These are phyloP conservation scores for Junonia oenone DNA, from an alignment of 2,888 invertebrate species.

Conservation along the genomic window DNA sequence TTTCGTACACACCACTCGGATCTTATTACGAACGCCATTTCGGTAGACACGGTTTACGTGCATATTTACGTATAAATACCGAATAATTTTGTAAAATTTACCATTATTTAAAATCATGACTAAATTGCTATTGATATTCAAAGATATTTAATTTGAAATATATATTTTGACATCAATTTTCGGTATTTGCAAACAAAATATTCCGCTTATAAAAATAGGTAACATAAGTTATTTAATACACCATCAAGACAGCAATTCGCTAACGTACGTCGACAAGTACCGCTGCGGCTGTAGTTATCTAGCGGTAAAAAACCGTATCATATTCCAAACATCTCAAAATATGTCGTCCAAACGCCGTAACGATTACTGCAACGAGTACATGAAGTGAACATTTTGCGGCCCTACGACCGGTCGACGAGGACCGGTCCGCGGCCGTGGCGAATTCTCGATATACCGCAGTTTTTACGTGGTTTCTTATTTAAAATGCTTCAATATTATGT, in stretches of 20 bases:
- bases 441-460: not conserved
- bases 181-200: no score
- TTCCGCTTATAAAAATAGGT: no score
- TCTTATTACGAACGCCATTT: conserved; percentile 69
- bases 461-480: not conserved
- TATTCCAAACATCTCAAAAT: not conserved
- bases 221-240: not conserved
- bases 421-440: not conserved
- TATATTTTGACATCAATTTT: no score
- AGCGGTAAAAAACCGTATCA: not conserved
- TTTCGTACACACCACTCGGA: conserved; percentile 47
- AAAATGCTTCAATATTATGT: not conserved
- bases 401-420: not conserved
- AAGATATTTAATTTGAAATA: not conserved
- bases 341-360: not conserved
- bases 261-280: not conserved
- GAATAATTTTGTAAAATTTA: not conserved
- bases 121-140: no score
- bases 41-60: conserved; percentile 39
- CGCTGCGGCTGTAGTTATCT: not conserved
- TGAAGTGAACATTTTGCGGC: not conserved
- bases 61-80: conserved; percentile 1
- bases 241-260: not conserved
- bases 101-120: no score
- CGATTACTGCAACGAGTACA: not conserved